A percentile compares a stretch with the other conserved stretches of the same genome.
Conservation (phyloP, 2,888 invertebrate genomes). For the Eupsilia transversa region DNA sequence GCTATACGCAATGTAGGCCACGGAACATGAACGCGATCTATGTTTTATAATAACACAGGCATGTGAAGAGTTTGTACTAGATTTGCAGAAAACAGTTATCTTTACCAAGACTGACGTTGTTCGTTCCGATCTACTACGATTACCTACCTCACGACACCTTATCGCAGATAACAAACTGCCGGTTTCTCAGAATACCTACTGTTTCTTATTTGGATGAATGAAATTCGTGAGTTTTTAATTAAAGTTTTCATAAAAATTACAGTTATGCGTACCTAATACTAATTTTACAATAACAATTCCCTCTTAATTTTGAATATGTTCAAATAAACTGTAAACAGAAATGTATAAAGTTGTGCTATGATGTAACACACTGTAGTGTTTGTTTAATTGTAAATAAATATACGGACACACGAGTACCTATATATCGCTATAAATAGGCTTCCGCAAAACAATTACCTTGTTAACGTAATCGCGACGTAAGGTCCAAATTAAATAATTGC, state of each 20-base stretch:
- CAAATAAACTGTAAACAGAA: constrained; percentile 12
- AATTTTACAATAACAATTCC: constrained; percentile 2
- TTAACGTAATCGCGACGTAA: constrained; percentile 35
- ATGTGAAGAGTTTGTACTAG: constrained; percentile 49
- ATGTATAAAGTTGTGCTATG: constrained; percentile 28
- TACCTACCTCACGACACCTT: constrained; percentile 54
- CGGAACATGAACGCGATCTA: constrained; percentile 37
- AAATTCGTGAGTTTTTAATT: background rate
- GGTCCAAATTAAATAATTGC: constrained; percentile 50
- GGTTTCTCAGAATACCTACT: constrained; percentile 36
- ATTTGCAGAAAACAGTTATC: constrained; percentile 63
- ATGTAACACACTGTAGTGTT: constrained; percentile 38
- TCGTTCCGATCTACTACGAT: constrained; percentile 55
- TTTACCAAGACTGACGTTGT: constrained; percentile 43
- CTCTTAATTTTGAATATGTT: background rate
- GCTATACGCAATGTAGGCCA: constrained; percentile 22
- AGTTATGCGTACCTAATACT: background rate
- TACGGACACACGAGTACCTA: background rate
- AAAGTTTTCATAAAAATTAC: background rate
- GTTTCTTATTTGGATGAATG: constrained; percentile 10
- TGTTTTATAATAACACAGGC: constrained; percentile 40
- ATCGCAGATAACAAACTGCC: constrained; percentile 63
- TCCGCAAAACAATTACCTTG: constrained; percentile 46
- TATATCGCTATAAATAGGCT: background rate
- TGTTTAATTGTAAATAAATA: constrained; percentile 35